Evolutionary conservation across 1,140 invertebrate species (phyloP).

Genomic region (Diorhabda carinulata): DNA sequence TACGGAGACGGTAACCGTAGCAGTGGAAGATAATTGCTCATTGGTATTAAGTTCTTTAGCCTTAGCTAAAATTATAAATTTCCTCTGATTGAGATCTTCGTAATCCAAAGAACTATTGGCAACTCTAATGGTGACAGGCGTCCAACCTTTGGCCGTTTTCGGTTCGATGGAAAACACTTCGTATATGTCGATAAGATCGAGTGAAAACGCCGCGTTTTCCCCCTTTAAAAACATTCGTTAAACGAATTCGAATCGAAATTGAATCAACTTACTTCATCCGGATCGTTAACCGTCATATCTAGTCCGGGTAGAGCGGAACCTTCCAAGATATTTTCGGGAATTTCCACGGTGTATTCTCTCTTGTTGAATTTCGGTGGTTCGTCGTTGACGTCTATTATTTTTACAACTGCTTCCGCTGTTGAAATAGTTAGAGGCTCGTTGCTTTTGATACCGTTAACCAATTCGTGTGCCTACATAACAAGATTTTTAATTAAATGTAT

Average conservation of each 20-base stretch:
- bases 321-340: slow-evolving; percentile 76
- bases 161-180: slow-evolving; percentile 82
- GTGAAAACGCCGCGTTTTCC: slow-evolving; percentile 72
- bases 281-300: slow-evolving; percentile 82
- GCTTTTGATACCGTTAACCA: slow-evolving; percentile 66
- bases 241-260: neutral
- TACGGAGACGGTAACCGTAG: slow-evolving; percentile 79
- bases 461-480: slow-evolving; percentile 61
- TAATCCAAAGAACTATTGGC: slow-evolving; percentile 79
- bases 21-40: slow-evolving; percentile 75
- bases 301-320: slow-evolving; percentile 78
- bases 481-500: too few relatives aligned
- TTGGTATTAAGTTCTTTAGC: slow-evolving; percentile 77
- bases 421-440: slow-evolving; percentile 65
- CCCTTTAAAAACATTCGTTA: slow-evolving; percentile 55
- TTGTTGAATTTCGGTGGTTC: slow-evolving; percentile 80
- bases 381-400: slow-evolving; percentile 90
- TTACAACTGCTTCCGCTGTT: slow-evolving; percentile 71
- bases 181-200: slow-evolving; percentile 73
- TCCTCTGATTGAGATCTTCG: slow-evolving; percentile 87
- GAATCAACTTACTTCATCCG: slow-evolving; percentile 68
- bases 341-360: slow-evolving; percentile 73
- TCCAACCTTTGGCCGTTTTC: slow-evolving; percentile 69
- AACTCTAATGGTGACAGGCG: slow-evolving; percentile 75
- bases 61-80: slow-evolving; percentile 83